These are phyloP conservation scores for Alethe castanea DNA, from an alignment of 2,113 vertebrate species.

Conservation along the genomic window DNA sequence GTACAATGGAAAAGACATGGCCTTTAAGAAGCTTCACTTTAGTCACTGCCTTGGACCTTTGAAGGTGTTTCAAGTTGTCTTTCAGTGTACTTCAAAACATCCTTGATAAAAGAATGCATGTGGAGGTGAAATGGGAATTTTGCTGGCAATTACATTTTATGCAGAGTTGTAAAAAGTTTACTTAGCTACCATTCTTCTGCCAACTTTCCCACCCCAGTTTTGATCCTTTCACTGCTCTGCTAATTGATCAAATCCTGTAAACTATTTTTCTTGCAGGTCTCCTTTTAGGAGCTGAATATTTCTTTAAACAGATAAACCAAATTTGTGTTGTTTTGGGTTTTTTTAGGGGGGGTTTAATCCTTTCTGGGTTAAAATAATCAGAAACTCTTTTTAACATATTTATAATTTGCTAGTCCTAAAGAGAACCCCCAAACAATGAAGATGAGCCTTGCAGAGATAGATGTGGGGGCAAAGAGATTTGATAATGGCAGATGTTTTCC, in stretches of 20 bases:
- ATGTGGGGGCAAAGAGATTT: background rate
- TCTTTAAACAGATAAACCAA: background rate
- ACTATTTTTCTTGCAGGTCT: background rate
- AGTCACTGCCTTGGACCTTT: slow-evolving; percentile 21
- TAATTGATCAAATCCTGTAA: background rate
- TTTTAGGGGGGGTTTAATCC: background rate
- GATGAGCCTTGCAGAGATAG: background rate
- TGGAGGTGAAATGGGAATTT: background rate
- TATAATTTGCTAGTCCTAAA: background rate
- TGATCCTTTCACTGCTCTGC: background rate
- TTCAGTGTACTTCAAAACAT: slow-evolving; percentile 50
- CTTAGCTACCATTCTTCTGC: background rate
- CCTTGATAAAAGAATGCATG: background rate
- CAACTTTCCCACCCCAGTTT: background rate
- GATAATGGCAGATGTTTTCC: background rate
- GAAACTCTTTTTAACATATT: background rate
- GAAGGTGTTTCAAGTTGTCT: slow-evolving; percentile 52
- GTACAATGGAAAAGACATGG: slow-evolving; percentile 19
- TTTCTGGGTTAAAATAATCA: background rate
- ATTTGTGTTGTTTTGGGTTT: background rate
- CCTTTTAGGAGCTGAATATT: background rate
- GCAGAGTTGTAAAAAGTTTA: background rate
- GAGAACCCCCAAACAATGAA: background rate
- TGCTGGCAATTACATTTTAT: background rate
- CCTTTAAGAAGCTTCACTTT: slow-evolving; percentile 26